Conservation (phyloP, 2,888 invertebrate genomes). For the Tribolium freemani region DNA sequence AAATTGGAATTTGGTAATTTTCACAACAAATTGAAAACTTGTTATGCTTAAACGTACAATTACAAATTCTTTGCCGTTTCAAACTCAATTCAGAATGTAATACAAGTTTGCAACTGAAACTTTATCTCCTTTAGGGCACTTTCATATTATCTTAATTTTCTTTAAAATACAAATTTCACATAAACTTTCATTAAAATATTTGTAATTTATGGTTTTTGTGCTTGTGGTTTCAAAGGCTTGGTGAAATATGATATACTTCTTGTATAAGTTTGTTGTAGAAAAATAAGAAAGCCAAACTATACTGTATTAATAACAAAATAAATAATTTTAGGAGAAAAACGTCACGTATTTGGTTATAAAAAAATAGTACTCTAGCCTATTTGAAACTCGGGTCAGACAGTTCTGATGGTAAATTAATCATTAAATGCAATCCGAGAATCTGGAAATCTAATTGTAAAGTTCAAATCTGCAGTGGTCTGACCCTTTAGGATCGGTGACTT, state of each 20-base stretch:
- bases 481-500: slow-evolving; percentile 12
- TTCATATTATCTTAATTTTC: neutral
- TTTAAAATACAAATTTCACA: neutral
- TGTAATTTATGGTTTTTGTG: neutral
- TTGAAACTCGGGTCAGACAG: neutral
- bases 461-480: slow-evolving; percentile 9
- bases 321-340: too few species aligned
- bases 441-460: slow-evolving; percentile 13
- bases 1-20: neutral
- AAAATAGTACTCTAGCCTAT: neutral
- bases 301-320: too few species aligned
- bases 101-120: neutral
- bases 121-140: neutral
- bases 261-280: too few species aligned
- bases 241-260: neutral
- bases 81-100: neutral
- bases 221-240: neutral
- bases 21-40: neutral
- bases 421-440: neutral
- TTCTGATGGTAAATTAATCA: neutral
- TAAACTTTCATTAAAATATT: neutral
- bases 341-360: neutral
- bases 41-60: neutral
- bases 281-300: too few species aligned
- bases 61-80: neutral